These are phyloP conservation scores for Hemiscyllium ocellatum DNA, from an alignment of 2,113 vertebrate species.

Conservation along the genomic window DNA sequence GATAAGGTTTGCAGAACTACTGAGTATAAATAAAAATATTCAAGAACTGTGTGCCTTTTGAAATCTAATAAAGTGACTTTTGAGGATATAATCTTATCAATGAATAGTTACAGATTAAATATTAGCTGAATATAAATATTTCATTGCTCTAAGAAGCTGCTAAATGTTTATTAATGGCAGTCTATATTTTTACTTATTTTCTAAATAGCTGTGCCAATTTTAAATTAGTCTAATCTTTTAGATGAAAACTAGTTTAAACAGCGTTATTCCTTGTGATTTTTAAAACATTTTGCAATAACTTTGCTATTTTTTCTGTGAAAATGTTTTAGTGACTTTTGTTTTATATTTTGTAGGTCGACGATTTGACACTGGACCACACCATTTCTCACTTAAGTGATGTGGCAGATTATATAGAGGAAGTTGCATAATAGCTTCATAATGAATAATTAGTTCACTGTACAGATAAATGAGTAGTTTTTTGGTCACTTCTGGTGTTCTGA, in stretches of 20 bases:
- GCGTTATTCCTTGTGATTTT: not conserved
- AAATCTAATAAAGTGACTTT: not conserved
- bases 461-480: conserved; percentile 42
- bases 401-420: conserved; percentile 84
- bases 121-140: not conserved
- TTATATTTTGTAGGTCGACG: conserved; percentile 60
- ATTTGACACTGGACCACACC: conserved; percentile 75
- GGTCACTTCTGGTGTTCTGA: conserved; percentile 9
- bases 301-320: not conserved
- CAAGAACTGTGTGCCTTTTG: not conserved
- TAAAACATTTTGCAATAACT: not conserved
- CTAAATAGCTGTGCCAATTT: not conserved
- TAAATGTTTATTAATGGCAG: not conserved
- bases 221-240: not conserved
- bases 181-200: not conserved
- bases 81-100: not conserved
- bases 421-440: conserved; percentile 55
- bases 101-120: not conserved
- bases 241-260: not conserved
- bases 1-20: conserved; percentile 62
- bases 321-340: not conserved
- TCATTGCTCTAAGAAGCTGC: not conserved
- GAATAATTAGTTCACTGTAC: conserved; percentile 37
- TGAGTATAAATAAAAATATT: not conserved
- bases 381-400: conserved; percentile 74